These are phyloP conservation scores for Lineus longissimus DNA, from an alignment of 1,140 invertebrate genomes.

Conservation along the genomic window DNA sequence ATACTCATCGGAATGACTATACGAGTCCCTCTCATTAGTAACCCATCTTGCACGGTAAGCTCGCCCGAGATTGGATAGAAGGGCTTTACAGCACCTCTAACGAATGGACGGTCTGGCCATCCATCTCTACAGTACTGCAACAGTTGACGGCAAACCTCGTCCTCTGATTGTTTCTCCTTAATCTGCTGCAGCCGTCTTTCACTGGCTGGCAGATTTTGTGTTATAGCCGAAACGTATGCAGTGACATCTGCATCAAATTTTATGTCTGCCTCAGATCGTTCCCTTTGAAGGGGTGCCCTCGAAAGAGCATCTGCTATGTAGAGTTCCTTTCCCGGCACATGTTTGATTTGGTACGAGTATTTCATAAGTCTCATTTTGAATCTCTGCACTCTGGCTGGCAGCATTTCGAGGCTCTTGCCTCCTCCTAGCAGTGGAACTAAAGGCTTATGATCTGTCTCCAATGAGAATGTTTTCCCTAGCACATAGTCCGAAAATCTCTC, in stretches of 20 bases:
- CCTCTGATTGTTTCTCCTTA: background rate
- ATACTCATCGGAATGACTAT: conserved; percentile 31
- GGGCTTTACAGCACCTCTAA: background rate
- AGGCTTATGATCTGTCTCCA: conserved; percentile 21
- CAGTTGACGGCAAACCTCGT: background rate
- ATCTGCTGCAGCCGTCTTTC: background rate
- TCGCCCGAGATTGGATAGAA: background rate
- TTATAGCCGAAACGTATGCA: background rate
- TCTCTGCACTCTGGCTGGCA: background rate
- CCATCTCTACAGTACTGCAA: background rate
- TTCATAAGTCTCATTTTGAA: no score
- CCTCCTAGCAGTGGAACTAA: background rate
- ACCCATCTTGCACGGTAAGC: background rate
- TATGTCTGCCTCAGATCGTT: no score
- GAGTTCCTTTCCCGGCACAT: conserved; percentile 13
- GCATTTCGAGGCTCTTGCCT: conserved; percentile 7
- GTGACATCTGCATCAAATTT: background rate
- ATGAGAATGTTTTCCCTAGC: conserved; percentile 27
- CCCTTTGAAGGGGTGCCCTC: conserved; percentile 2
- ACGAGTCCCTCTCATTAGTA: conserved; percentile 25
- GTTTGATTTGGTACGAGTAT: background rate
- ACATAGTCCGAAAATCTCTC: background rate
- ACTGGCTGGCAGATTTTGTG: background rate
- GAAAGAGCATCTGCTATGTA: conserved; percentile 12
- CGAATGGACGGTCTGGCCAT: background rate